Percentiles rank a stretch among this genome's conserved stretches.
Evolutionary conservation across 2,888 invertebrate species (phyloP).

Genomic region (Hofmannophila pseudospretella): DNA sequence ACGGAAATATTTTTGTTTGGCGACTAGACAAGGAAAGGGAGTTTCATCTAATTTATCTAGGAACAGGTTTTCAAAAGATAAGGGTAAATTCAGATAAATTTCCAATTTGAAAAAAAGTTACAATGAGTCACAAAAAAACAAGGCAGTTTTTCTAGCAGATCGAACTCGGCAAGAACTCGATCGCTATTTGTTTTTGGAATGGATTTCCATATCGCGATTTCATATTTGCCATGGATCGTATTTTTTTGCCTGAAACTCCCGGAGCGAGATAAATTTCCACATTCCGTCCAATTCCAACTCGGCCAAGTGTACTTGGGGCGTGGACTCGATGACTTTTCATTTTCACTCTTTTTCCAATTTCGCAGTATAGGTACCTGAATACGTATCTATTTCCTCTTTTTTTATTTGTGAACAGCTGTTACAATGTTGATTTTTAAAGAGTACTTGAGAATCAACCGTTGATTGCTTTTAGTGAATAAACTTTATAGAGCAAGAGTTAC

Average conservation of each 20-base stretch:
- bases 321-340: slow-evolving; percentile 37
- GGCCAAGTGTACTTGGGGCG: slow-evolving; percentile 30
- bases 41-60: too few species aligned
- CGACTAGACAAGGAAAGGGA: too few species aligned
- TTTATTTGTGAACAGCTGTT: slow-evolving; percentile 7
- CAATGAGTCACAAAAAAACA: too few species aligned
- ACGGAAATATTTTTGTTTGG: slow-evolving; percentile 7
- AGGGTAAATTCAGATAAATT: too few species aligned
- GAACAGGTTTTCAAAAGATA: too few species aligned
- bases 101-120: too few species aligned
- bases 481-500: too few species aligned
- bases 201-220: slow-evolving; percentile 5
- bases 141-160: too few species aligned
- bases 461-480: too few species aligned
- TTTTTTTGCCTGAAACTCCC: slow-evolving; percentile 17
- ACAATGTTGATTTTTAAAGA: too few species aligned
- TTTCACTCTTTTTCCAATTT: slow-evolving; percentile 40
- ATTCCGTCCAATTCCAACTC: slow-evolving; percentile 31
- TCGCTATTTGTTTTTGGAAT: neutral
- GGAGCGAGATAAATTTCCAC: slow-evolving; percentile 25
- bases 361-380: slow-evolving; percentile 1
- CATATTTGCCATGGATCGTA: slow-evolving; percentile 4
- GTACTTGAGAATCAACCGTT: neutral
- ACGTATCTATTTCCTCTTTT: slow-evolving; percentile 1
- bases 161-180: neutral